Evolutionary conservation across 2,888 invertebrate species (phyloP), one percentile per base, ranked within the genome.

Genomic region (Bombyx huttoni): DNA sequence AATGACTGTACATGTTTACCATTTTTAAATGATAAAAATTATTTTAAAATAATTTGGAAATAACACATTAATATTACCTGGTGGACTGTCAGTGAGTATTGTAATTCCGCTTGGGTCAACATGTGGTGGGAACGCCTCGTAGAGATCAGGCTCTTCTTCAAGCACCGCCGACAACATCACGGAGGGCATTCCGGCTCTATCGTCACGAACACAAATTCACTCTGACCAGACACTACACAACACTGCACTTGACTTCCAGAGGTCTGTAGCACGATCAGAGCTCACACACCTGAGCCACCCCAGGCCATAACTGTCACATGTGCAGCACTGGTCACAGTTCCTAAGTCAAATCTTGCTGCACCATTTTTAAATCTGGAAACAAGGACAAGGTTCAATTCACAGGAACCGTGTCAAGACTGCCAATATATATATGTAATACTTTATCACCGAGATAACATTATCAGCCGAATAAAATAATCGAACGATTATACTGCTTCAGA

Each of bases 51-150:
- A 47, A 45, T 46, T 24, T 13, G n/a, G 8, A 50, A 45, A 8
- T 10, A 24, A 46, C 7, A 40, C 8, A 8, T 51, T 12, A 49
- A 8, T 57, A 59, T 77, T 62, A 89, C 89, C 89, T 72, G 90
- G 89, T 57, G 91, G 91, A 73, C 91, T 91, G 64, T 92, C 92
- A 49, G 92, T 91, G 57, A 92, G 89, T 62, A 92, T 91, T 34
- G 93, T 92, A 66, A 95, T 94, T 67, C 94, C 94, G 58, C 92
- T 91, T 52, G 93, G 92, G 80, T 95, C 95, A 59, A 96, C 95
- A 79, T 95, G 93, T 54, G 94, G 92, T 58, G 94, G 94, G 80
- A 94, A 96, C 54, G 92, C 93, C 85, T 94, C 94, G 68, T 93
- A 93, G 68, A 93, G 89, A 79, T 94, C 94, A 61, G 91, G 91